Evolutionary conservation across 2,113 vertebrate genomes (phyloP), one percentile per base, ranked within the genome.

Genomic region (Orthonyx spaldingii): DNA sequence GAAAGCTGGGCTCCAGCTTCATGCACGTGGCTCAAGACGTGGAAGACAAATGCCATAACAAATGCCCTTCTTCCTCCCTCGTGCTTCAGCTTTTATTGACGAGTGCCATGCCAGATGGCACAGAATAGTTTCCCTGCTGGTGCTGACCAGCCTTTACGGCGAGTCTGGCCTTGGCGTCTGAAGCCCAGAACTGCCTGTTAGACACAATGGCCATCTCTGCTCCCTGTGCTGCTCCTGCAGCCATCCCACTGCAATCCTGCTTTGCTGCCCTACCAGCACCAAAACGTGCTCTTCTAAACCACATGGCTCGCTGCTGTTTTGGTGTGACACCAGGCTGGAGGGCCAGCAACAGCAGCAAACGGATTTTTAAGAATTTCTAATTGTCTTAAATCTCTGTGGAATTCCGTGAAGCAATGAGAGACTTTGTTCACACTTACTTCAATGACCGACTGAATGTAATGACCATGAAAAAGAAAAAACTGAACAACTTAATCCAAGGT

Each of bases 161-260:
- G n/a, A n/a, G 23, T 3, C 22, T 23, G 46, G 26, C 33, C 39
- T 16, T 4, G 2, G 27, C 0, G 2, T 0, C 4, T 0, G 19
- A 52, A 50, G 41, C 16, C 30, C 0, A 0, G 44, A 27, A 15
- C 1, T 5, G 39, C 11, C 5, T 0, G 0, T 21, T 2, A 8
- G 27, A 47, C 0, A 1, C 30, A 6, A 4, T 2, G 0, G 0
- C 41, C 60, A 70, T 1, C 74, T 49, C 65, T 0, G 5, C 28
- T 74, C 72, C 74, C 46, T 19, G 4, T 1, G 8, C 41, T 33
- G 42, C 87, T 17, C 9, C 9, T 2, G 53, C 59, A 68, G 77
- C 46, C 16, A 14, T 9, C 32, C 46, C 56, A 5, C 1, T 7
- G 18, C 55, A 30, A 21, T 7, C 60, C 22, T 30, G 9, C 71